Percentiles rank a stretch among this genome's conserved stretches.
Evolutionary conservation across 2,888 invertebrate genomes (phyloP).

Genomic region (Callinectes sapidus): DNA sequence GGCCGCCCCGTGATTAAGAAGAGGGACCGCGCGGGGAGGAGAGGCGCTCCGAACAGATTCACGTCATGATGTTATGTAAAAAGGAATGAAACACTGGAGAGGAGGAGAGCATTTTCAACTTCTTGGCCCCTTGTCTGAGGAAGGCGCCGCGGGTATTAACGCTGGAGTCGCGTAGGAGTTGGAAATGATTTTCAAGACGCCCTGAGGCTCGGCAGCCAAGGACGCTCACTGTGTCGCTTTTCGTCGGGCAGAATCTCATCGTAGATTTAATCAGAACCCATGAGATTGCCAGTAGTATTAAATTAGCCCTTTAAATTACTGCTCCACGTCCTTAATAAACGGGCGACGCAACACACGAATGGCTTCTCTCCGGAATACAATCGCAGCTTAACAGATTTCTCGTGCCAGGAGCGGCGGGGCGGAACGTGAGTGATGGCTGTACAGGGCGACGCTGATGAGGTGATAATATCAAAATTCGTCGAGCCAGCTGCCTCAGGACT

Average conservation of each 20-base stretch:
- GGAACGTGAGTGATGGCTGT: background rate
- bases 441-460: constrained; percentile 1
- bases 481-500: constrained; percentile 5
- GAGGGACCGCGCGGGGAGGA: background rate
- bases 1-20: background rate
- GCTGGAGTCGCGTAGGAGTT: background rate
- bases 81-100: background rate
- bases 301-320: constrained; percentile 36
- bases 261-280: constrained; percentile 31
- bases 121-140: background rate
- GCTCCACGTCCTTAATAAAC: constrained; percentile 28
- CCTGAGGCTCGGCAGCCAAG: background rate
- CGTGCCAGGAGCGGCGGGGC: background rate
- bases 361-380: constrained; percentile 8
- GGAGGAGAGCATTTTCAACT: background rate
- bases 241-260: constrained; percentile 24
- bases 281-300: constrained; percentile 33
- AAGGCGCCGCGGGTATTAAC: background rate
- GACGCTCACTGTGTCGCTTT: background rate
- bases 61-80: background rate
- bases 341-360: constrained; percentile 14
- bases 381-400: constrained; percentile 17
- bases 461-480: constrained; percentile 30
- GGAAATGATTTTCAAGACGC: background rate
- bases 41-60: background rate